phyloP scores from a whole-genome alignment of 2,888 invertebrate genomes.

The Torymus tubicola region DNA sequence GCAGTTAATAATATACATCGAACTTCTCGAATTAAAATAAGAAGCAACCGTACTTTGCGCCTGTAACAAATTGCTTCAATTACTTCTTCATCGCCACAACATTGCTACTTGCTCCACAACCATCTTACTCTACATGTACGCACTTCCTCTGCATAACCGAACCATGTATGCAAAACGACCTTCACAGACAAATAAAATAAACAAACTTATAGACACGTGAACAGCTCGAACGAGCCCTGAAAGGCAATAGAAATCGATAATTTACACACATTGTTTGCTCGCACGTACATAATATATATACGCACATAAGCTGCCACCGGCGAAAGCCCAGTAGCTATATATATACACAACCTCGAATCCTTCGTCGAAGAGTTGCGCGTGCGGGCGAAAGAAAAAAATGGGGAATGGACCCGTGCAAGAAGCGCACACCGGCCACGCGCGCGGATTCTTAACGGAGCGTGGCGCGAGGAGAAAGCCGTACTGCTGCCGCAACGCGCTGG shows the following conservation, averaged over 20 bases:
- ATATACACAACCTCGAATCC: too few relatives aligned
- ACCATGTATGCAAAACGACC: too few relatives aligned
- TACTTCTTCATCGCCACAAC: too few relatives aligned
- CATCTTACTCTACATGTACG: too few relatives aligned
- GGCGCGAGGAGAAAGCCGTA: conserved; percentile 70
- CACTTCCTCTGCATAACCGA: too few relatives aligned
- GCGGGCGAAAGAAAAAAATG: not conserved
- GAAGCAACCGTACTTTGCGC: not conserved
- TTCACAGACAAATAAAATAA: too few relatives aligned
- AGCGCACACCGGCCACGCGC: conserved; percentile 9
- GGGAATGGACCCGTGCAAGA: conserved; percentile 40
- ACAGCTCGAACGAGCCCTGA: too few relatives aligned
- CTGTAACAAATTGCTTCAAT: too few relatives aligned
- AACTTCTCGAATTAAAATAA: not conserved
- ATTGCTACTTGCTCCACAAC: too few relatives aligned
- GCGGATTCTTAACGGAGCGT: conserved; percentile 73
- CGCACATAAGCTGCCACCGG: not conserved
- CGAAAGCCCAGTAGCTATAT: conserved; percentile 16
- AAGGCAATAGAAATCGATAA: conserved; percentile 40
- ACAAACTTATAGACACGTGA: too few relatives aligned
- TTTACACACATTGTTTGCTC: conserved; percentile 38
- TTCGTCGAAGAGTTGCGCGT: not conserved
- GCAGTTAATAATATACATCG: not conserved
- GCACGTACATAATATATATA: not conserved
- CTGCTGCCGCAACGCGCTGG: not conserved